A percentile compares a stretch with the other conserved stretches of the same genome.
These are phyloP conservation scores for Sarcophaga subvicina DNA, from an alignment of 2,888 invertebrate species.

Conservation along the genomic window DNA sequence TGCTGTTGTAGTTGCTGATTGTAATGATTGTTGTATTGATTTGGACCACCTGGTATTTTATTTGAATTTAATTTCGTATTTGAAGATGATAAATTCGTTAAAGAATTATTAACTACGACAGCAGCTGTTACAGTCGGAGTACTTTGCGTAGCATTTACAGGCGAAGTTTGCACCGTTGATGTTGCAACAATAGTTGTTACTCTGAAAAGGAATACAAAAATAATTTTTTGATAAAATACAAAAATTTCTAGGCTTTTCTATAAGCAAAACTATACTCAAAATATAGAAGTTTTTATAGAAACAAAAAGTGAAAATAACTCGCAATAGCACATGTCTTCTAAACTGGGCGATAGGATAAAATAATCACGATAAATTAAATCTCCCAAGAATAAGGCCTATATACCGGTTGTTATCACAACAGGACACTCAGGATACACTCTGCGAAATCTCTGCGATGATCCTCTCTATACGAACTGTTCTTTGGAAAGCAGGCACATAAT, in stretches of 20 bases:
- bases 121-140: slow-evolving; percentile 24
- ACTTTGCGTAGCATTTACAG: slow-evolving; percentile 34
- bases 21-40: slow-evolving; percentile 53
- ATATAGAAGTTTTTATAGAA: too few relatives aligned
- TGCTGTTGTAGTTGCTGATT: slow-evolving; percentile 51
- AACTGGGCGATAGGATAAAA: too few relatives aligned
- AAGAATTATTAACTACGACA: slow-evolving; percentile 27
- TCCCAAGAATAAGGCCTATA: too few relatives aligned
- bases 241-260: not conserved
- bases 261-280: too few relatives aligned
- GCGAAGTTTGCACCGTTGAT: slow-evolving; percentile 32
- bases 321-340: too few relatives aligned
- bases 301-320: too few relatives aligned
- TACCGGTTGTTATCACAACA: too few relatives aligned
- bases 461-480: too few relatives aligned
- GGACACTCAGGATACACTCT: too few relatives aligned
- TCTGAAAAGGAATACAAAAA: slow-evolving; percentile 27
- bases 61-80: slow-evolving; percentile 49
- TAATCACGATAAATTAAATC: too few relatives aligned
- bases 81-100: slow-evolving; percentile 28
- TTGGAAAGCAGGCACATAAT: too few relatives aligned
- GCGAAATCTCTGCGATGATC: too few relatives aligned
- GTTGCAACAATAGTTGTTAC: not conserved
- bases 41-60: slow-evolving; percentile 49
- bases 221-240: not conserved